Evolutionary conservation across 2,888 invertebrate species (phyloP), one percentile per base, ranked within the genome.

Genomic region (Urechis unicinctus): DNA sequence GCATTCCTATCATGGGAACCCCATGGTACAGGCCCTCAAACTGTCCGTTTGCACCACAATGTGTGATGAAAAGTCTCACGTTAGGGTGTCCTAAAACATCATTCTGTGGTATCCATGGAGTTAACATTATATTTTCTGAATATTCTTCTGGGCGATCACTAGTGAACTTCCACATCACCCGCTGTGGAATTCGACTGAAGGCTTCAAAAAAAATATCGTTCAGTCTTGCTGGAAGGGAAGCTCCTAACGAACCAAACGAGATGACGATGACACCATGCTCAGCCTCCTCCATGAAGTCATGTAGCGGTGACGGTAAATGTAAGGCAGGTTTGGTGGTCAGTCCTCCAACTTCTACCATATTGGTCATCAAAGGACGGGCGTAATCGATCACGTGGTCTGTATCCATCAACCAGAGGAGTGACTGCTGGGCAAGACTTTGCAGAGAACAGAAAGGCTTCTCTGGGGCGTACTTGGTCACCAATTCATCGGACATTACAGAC

Each of bases 11-110:
- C 58, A 68, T 64, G 1, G 70, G 70, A 5, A 69, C 64, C 1
- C 58, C 68, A 52, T 67, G 62, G 48, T 62, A 67, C n/a, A 70
- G 31, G 3, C 61, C 65, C 52, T 70, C 68, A 56, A 59, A 64
- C 26, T 62, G 61, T 4, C 68, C 63, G 46, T 64, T 66, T 29
- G 51, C 59, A 2, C 70, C 70, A 30, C 65, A 66, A 50, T 70
- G 70, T 6, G 66, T 63, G 9, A 69, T 59, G 49, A 69, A 66
- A 9, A 66, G 52, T 52, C 61, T 63, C 3, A 57, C 56, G 26
- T 62, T 65, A 4, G 36, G 49, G 47, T 69, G 66, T 13, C 57
- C 17, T 1, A 53, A 42, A 6, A 53, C 21, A 22, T 56, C 56
- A 45, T 53, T 55, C 55, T 60, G 58, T 25, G 60, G 57, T 17